phyloP scores from a whole-genome alignment of 2,113 vertebrate species.

The Takifugu bimaculatus region DNA sequence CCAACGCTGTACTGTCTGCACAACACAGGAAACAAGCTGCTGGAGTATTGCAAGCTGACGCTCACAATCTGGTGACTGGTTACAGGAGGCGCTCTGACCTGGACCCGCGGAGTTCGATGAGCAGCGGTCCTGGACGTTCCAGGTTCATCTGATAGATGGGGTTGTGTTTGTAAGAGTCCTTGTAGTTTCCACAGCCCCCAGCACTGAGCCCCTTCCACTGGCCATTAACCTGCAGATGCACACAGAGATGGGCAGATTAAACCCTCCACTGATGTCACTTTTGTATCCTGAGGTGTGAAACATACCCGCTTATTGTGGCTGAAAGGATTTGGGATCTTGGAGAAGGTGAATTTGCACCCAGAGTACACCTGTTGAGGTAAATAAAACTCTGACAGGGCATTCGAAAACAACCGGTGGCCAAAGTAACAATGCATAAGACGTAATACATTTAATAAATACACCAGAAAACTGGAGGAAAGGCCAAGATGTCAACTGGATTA shows the following conservation, averaged over 20 bases:
- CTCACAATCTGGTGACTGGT: neutral
- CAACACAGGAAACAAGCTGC: neutral
- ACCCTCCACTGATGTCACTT: too few species aligned
- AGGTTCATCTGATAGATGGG: constrained; percentile 92
- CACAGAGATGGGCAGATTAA: neutral
- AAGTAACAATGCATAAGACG: too few species aligned
- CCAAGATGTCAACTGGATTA: too few species aligned
- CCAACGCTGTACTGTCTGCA: constrained; percentile 86
- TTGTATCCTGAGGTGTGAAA: neutral
- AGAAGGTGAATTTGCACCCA: constrained; percentile 91
- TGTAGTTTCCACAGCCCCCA: constrained; percentile 95
- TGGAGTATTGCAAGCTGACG: neutral
- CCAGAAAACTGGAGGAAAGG: too few species aligned
- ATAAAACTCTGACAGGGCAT: too few species aligned
- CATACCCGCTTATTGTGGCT: constrained; percentile 88
- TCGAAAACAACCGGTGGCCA: too few species aligned
- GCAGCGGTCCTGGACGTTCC: constrained; percentile 86
- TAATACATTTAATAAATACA: too few species aligned
- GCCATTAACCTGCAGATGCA: constrained; percentile 82
- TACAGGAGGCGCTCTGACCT: constrained; percentile 74
- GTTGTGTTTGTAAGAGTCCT: constrained; percentile 91
- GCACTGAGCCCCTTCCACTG: constrained; percentile 92
- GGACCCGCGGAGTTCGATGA: constrained; percentile 92
- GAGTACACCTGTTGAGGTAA: constrained; percentile 83
- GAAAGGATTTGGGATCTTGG: constrained; percentile 94